Evolutionary conservation across 2,888 invertebrate species (phyloP).

Genomic region (Oscheius myriophilus): DNA sequence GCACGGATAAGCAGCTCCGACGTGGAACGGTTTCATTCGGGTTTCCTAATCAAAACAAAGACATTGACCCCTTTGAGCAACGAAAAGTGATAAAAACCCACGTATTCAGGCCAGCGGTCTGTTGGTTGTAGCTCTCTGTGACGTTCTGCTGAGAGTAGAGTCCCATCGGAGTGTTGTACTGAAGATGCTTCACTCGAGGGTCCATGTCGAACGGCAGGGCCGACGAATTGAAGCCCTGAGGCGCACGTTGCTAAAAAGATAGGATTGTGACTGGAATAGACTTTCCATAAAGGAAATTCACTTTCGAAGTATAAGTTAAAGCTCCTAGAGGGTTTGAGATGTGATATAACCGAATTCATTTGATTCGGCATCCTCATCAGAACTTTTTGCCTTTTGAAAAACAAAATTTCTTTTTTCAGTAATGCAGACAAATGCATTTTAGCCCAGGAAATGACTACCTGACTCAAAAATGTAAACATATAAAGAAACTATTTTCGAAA

Average conservation of each 20-base stretch:
- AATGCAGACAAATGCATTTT: too few species aligned
- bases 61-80: background rate
- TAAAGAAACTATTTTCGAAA: too few species aligned
- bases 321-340: too few species aligned
- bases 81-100: constrained; percentile 6
- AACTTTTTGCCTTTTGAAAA: background rate
- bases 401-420: too few species aligned
- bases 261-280: background rate
- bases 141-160: constrained; percentile 59
- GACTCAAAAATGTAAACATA: too few species aligned
- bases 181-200: constrained; percentile 55
- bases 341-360: too few species aligned
- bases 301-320: too few species aligned
- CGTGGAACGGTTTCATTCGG: too few species aligned
- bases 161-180: constrained; percentile 52
- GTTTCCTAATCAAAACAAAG: background rate
- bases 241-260: background rate
- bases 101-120: constrained; percentile 53
- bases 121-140: constrained; percentile 65
- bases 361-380: too few species aligned
- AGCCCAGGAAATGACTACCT: too few species aligned
- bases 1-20: too few species aligned
- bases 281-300: too few species aligned
- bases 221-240: constrained; percentile 54
- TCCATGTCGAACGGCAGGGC: constrained; percentile 58